Base-by-base conservation (phyloP, 2,888 invertebrate species). In the Nemotelus nigrinus region DNA sequence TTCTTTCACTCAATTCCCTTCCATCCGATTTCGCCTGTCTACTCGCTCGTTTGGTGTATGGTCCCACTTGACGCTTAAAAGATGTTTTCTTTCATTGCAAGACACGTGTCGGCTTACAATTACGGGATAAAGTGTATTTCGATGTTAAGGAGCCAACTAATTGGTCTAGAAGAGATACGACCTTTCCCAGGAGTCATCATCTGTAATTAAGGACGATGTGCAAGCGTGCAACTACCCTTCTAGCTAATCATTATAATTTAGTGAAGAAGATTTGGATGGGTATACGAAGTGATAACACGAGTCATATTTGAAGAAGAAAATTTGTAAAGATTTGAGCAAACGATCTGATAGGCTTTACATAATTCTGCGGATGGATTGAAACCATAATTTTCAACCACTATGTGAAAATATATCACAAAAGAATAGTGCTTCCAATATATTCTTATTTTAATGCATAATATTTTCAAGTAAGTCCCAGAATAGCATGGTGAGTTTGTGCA, bases 51-150 rank as follows among this genome's bases (percentile, higher is more conserved):
- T 25, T 1, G 25, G 25, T 25, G 25, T 25, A 25, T 25, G 25
- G 25, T 25, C 25, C 25, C 25, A 25, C 25, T 25, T 25, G 25
- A 25, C 25, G 53, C 41, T 53, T 10, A 2, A 48, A 70, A 74
- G 63, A 71, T 48, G 6, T 76, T 74, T 57, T 7, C n/a, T 64
- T 75, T 63, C 55, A 5, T 43, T 76, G 50, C 55, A 44, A 41
- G 76, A 72, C 77, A 67, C 67, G 74, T 72, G 68, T 72, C 78
- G 60, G 50, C 67, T 74, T 77, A 77, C 63, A 75, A 70, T 63
- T 65, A 48, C 47, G 64, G 71, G 68, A 3, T 76, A 77, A 77
- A 78, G 78, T 78, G 78, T 72, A 72, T 78, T 78, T 74, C 71
- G 65, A 67, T 78, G 78, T 78, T 74, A 77, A 74, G 53, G 55